Percentiles rank a stretch among this genome's conserved stretches.
phyloP scores from a whole-genome alignment of 2,113 vertebrate species.

The Anguilla japonica region DNA sequence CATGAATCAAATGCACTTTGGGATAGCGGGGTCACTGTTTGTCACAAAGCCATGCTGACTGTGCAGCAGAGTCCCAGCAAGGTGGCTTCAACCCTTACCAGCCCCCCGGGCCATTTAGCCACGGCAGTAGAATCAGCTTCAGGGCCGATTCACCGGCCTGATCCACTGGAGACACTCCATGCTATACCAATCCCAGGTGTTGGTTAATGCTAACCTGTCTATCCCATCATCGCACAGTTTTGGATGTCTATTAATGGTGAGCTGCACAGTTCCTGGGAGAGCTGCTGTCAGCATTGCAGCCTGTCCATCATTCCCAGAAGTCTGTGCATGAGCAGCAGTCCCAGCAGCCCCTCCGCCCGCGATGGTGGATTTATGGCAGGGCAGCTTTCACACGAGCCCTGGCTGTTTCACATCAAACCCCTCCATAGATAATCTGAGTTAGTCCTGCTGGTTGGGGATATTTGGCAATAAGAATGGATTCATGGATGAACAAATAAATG shows the following conservation, averaged over 20 bases:
- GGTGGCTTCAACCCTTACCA: too few relatives aligned
- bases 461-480: neutral
- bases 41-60: too few relatives aligned
- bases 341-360: constrained; percentile 43
- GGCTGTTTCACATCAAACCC: constrained; percentile 38
- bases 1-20: too few relatives aligned
- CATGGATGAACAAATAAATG: neutral
- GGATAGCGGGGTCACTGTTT: too few relatives aligned
- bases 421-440: constrained; percentile 1
- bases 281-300: constrained; percentile 5
- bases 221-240: constrained; percentile 53
- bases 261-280: neutral
- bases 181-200: too few relatives aligned
- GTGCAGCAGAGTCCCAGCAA: too few relatives aligned
- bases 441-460: neutral
- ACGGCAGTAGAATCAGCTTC: neutral
- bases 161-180: too few relatives aligned
- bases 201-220: constrained; percentile 46
- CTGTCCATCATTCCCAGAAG: constrained; percentile 64
- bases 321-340: constrained; percentile 59
- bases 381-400: constrained; percentile 59
- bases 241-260: neutral
- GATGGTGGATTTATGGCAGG: constrained; percentile 68
- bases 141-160: neutral
- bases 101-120: neutral